phyloP scores from a whole-genome alignment of 2,113 vertebrate species.

The Pampusana beccarii region DNA sequence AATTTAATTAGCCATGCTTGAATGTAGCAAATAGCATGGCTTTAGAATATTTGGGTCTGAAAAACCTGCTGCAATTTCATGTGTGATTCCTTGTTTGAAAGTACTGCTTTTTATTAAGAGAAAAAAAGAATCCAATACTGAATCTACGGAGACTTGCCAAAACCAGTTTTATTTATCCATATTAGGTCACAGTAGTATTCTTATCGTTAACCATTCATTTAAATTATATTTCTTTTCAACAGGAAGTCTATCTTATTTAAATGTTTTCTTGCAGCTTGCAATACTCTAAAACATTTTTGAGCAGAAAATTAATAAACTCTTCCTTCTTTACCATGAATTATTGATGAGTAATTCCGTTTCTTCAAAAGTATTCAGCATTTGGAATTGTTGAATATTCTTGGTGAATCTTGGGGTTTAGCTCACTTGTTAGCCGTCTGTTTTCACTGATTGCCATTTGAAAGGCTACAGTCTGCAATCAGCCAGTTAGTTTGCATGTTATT shows the following conservation, averaged over 20 bases:
- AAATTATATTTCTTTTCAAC: neutral
- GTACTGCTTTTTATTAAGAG: neutral
- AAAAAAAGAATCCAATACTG: neutral
- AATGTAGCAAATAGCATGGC: neutral
- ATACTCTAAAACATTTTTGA: neutral
- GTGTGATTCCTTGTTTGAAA: neutral
- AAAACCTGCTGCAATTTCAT: neutral
- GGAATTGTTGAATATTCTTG: neutral
- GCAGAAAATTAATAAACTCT: neutral
- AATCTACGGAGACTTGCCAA: neutral
- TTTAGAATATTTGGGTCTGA: neutral
- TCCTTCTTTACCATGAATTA: neutral
- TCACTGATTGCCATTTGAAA: neutral
- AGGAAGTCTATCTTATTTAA: neutral
- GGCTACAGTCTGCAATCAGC: neutral
- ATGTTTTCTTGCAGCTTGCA: neutral
- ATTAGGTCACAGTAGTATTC: neutral
- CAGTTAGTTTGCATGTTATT: neutral
- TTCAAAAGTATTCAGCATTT: neutral
- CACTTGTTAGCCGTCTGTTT: neutral
- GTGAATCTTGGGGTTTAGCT: neutral
- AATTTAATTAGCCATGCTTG: neutral
- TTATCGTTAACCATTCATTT: neutral
- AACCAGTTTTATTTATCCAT: conserved; percentile 9
- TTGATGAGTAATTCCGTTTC: neutral